phyloP scores from a whole-genome alignment of 1,140 invertebrate species.

The Limonius californicus region DNA sequence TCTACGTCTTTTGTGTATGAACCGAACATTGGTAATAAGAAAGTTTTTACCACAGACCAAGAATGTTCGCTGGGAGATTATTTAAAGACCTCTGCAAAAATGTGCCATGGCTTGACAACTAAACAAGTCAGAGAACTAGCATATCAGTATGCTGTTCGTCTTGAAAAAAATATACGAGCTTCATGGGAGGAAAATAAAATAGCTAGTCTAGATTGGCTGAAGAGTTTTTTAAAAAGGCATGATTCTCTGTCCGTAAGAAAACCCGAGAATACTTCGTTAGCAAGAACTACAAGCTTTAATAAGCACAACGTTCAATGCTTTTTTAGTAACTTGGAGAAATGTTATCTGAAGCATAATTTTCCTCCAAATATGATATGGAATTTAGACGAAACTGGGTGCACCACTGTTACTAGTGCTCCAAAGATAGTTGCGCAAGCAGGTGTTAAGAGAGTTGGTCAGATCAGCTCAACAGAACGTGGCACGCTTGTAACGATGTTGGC shows the following conservation, averaged over 20 bases:
- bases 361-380: too few species aligned
- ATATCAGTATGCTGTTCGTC: not conserved
- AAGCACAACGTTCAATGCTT: conserved; percentile 40
- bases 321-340: conserved; percentile 38
- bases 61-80: too few species aligned
- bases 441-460: too few species aligned
- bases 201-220: conserved; percentile 40
- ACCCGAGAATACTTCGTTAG: conserved; percentile 42
- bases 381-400: too few species aligned
- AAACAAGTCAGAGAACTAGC: not conserved
- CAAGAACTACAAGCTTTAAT: conserved; percentile 46
- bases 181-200: not conserved
- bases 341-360: too few species aligned
- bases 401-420: too few species aligned
- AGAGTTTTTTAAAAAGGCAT: conserved; percentile 42
- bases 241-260: conserved; percentile 32
- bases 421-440: too few species aligned
- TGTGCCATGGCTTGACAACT: not conserved
- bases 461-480: too few species aligned
- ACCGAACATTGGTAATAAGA: not conserved
- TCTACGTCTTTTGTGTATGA: not conserved
- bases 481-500: too few species aligned
- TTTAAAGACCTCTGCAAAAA: not conserved
- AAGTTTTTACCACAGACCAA: too few species aligned
- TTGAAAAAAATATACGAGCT: not conserved